Conservation (phyloP, 2,797 vertebrate genomes). For the Neosilurus hyrtlii region DNA sequence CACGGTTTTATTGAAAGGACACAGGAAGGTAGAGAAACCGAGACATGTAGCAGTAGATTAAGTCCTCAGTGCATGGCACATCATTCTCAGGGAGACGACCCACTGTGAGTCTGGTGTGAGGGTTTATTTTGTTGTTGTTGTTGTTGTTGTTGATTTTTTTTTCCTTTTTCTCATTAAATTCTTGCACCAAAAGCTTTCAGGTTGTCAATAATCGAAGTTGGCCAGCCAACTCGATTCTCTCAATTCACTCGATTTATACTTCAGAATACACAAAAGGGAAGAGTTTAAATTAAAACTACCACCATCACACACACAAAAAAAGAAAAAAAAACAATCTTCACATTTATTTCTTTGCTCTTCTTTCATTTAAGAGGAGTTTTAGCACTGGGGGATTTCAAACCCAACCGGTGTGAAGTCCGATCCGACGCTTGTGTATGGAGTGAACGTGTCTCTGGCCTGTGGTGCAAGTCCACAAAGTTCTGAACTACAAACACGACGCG, state of each 20-base stretch:
- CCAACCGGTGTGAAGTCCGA: background rate
- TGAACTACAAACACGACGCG: conserved; percentile 76
- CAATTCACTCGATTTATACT: conserved; percentile 52
- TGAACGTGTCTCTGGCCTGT: conserved; percentile 57
- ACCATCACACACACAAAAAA: conserved; percentile 7
- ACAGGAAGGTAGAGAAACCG: conserved; percentile 77
- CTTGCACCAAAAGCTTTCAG: conserved; percentile 76
- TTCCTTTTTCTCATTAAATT: conserved; percentile 70
- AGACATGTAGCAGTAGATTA: conserved; percentile 78
- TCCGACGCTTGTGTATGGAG: background rate
- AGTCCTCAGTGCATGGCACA: conserved; percentile 83
- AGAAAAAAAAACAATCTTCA: conserved; percentile 68
- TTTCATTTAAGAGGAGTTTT: conserved; percentile 61
- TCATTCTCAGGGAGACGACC: conserved; percentile 81
- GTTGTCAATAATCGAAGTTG: conserved; percentile 78
- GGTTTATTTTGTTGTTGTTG: conserved; percentile 68
- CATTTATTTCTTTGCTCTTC: conserved; percentile 53
- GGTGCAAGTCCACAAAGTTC: conserved; percentile 73
- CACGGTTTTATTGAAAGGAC: conserved; percentile 82
- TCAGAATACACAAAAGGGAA: conserved; percentile 71
- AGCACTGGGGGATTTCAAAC: background rate
- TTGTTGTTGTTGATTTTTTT: conserved; percentile 25
- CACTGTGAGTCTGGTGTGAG: conserved; percentile 74
- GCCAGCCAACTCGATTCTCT: conserved; percentile 80
- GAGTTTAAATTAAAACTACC: conserved; percentile 74